These are phyloP conservation scores for Tipula confusa DNA, from an alignment of 2,888 invertebrate genomes.

Conservation along the genomic window DNA sequence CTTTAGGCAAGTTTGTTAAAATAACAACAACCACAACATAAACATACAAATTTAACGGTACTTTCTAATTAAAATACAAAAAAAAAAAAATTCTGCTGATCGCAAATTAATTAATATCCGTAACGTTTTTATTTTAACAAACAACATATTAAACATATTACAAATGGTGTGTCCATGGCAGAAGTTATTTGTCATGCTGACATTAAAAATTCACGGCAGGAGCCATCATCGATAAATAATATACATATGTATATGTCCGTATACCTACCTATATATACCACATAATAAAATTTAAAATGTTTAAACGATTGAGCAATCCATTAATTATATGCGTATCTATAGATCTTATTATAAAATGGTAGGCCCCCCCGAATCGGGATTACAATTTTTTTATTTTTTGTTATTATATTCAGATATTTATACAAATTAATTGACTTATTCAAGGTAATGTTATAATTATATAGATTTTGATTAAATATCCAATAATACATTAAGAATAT, in stretches of 20 bases:
- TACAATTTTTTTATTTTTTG: background rate
- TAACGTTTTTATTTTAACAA: background rate
- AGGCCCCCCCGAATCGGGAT: background rate
- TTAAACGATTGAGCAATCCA: background rate
- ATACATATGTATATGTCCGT: too few relatives aligned
- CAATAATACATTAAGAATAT: constrained; percentile 7
- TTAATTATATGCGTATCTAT: background rate
- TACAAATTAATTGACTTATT: background rate
- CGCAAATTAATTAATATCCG: background rate
- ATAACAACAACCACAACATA: background rate
- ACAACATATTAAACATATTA: background rate
- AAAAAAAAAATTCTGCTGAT: too few relatives aligned
- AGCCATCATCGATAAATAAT: background rate
- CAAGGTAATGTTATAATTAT: constrained; percentile 1
- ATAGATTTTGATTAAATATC: background rate
- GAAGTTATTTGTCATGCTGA: background rate
- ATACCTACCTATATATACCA: background rate
- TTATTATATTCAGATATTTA: background rate
- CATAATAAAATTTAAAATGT: background rate
- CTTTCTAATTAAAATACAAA: background rate
- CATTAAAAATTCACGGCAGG: background rate
- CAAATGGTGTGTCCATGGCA: background rate
- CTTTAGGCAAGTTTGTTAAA: background rate
- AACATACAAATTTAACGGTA: background rate
- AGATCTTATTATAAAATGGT: background rate